These are phyloP conservation scores for Crocodylus rhombifer DNA, from an alignment of 2,797 vertebrate genomes.

Conservation along the genomic window DNA sequence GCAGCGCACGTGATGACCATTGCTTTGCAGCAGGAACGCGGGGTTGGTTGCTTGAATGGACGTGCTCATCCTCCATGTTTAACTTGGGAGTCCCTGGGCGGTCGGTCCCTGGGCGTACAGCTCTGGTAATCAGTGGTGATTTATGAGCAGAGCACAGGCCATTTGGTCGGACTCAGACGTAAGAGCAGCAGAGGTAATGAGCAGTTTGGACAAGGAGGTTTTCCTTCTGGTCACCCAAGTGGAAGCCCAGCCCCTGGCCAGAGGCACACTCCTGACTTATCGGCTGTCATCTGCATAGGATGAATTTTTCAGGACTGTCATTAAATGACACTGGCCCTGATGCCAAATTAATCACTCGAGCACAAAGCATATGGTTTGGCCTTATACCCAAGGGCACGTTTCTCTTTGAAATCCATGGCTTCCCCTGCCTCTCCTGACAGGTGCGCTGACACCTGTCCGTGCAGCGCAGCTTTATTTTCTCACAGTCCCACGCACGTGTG, in stretches of 20 bases:
- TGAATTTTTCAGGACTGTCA: neutral
- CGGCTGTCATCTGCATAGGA: too few species aligned
- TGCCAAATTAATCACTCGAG: neutral
- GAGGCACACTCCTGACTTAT: neutral
- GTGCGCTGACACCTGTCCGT: neutral
- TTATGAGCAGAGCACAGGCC: too few species aligned
- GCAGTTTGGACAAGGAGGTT: neutral
- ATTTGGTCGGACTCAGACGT: too few species aligned
- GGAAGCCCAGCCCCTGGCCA: neutral
- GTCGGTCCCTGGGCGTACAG: too few species aligned
- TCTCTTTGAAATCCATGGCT: neutral
- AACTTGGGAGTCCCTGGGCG: too few species aligned
- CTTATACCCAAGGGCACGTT: neutral
- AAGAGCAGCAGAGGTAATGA: too few species aligned
- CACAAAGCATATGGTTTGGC: neutral
- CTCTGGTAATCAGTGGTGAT: too few species aligned
- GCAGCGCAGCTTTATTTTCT: accelerated
- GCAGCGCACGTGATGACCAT: neutral
- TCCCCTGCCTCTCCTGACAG: neutral
- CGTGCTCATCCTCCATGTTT: too few species aligned
- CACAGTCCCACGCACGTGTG: neutral
- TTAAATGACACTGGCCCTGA: neutral
- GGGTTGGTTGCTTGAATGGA: too few species aligned
- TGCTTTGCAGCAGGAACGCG: neutral
- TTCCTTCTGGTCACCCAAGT: neutral